Evolutionary conservation across 2,797 vertebrate species (phyloP).

Genomic region (Enteromius afrohamiltoni): DNA sequence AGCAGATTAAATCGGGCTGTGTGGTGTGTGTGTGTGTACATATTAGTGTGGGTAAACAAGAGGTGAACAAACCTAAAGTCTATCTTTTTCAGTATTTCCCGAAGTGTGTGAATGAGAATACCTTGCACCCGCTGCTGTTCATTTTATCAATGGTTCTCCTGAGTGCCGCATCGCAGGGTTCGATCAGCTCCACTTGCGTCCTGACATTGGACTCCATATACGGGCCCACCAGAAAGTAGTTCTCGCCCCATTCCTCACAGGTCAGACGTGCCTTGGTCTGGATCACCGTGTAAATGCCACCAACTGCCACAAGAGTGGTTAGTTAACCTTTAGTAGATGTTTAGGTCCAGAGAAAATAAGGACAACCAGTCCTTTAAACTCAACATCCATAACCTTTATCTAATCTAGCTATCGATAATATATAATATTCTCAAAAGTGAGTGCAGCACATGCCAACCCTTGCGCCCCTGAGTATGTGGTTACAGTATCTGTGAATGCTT

Average conservation of each 20-base stretch:
- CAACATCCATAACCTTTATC: slow-evolving; percentile 18
- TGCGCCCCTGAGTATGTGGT: neutral
- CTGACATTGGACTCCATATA: slow-evolving; percentile 92
- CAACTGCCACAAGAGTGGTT: slow-evolving; percentile 74
- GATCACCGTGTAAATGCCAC: slow-evolving; percentile 96
- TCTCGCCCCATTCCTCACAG: slow-evolving; percentile 92
- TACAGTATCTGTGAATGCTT: slow-evolving; percentile 19
- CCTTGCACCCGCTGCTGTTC: slow-evolving; percentile 95
- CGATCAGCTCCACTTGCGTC: slow-evolving; percentile 93
- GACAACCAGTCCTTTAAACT: neutral
- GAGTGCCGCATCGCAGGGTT: slow-evolving; percentile 83
- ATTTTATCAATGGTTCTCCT: slow-evolving; percentile 89
- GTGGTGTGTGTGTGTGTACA: slow-evolving; percentile 17
- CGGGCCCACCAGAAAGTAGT: slow-evolving; percentile 93
- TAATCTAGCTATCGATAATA: neutral
- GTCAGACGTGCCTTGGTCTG: slow-evolving; percentile 95
- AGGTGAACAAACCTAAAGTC: neutral
- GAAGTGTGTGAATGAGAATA: slow-evolving; percentile 62
- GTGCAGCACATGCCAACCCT: neutral
- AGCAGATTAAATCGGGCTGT: slow-evolving; percentile 1
- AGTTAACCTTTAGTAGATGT: neutral
- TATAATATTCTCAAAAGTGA: slow-evolving; percentile 8
- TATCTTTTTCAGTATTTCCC: neutral
- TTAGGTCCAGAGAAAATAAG: neutral
- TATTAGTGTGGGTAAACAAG: neutral